Evolutionary conservation across 2,113 vertebrate genomes (phyloP).

Genomic region (Lynx canadensis): DNA sequence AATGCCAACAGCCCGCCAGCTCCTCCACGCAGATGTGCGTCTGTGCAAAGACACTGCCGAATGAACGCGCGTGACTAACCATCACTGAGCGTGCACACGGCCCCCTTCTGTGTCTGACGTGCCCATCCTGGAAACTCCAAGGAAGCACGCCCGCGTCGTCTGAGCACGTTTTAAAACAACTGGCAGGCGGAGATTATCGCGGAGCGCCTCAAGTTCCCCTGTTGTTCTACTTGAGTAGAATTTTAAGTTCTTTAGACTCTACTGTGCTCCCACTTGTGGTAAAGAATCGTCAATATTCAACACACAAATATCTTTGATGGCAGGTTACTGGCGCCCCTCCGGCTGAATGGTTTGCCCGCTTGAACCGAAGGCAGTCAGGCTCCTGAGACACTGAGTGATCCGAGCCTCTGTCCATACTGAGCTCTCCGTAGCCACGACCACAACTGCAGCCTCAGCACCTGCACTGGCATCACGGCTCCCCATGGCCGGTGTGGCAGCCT

Average conservation of each 20-base stretch:
- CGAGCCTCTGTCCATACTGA: too few species aligned
- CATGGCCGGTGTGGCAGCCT: not conserved
- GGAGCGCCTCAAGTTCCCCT: too few species aligned
- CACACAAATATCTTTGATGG: too few species aligned
- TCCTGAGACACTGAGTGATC: not conserved
- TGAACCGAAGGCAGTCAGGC: not conserved
- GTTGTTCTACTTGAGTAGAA: not conserved
- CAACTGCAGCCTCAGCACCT: accelerated
- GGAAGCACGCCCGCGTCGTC: not conserved
- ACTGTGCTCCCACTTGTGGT: not conserved
- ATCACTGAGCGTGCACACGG: too few species aligned
- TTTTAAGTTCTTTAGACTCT: not conserved
- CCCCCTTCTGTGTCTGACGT: not conserved
- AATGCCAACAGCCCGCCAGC: not conserved
- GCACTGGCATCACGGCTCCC: not conserved
- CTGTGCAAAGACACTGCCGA: too few species aligned
- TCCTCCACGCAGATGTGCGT: too few species aligned
- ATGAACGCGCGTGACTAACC: not conserved
- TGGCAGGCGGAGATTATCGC: not conserved
- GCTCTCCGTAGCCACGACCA: not conserved
- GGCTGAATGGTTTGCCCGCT: not conserved
- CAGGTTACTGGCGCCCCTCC: not conserved
- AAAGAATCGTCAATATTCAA: not conserved
- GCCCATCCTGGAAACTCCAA: not conserved
- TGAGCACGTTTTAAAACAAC: not conserved